Conservation (phyloP, 2,888 invertebrate species). For the Saturnia japonica region DNA sequence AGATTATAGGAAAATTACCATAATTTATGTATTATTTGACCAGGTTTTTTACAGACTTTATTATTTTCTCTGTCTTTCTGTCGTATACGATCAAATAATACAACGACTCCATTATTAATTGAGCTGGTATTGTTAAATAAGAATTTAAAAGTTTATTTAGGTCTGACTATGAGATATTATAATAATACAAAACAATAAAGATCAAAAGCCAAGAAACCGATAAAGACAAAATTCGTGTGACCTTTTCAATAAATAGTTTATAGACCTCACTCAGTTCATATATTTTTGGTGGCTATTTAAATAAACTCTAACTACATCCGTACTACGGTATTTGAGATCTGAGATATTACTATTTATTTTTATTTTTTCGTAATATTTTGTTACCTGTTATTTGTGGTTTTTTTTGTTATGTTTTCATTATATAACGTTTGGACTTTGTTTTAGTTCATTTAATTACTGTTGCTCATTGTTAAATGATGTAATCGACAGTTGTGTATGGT, state of each 20-base stretch:
- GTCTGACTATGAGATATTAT: too few species aligned
- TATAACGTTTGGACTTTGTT: background rate
- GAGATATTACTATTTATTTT: too few species aligned
- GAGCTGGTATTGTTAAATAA: too few species aligned
- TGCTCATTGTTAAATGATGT: conserved; percentile 38
- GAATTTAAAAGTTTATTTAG: too few species aligned
- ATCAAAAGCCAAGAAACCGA: background rate
- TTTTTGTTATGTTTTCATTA: background rate
- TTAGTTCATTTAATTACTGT: conserved; percentile 14
- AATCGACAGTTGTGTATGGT: conserved; percentile 46
- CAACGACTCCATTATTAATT: too few species aligned
- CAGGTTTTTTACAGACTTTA: too few species aligned
- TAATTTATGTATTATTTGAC: too few species aligned
- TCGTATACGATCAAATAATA: too few species aligned
- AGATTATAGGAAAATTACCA: too few species aligned
- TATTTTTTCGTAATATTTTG: too few species aligned
- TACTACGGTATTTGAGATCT: background rate
- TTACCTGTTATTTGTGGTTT: background rate
- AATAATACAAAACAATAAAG: background rate
- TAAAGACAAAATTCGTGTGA: background rate
- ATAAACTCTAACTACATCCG: background rate
- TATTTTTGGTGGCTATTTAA: background rate
- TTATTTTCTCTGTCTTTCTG: too few species aligned
- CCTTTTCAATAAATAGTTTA: conserved; percentile 7
- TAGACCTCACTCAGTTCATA: background rate